phyloP scores from a whole-genome alignment of 1,140 invertebrate species.

The Halictus rubicundus region DNA sequence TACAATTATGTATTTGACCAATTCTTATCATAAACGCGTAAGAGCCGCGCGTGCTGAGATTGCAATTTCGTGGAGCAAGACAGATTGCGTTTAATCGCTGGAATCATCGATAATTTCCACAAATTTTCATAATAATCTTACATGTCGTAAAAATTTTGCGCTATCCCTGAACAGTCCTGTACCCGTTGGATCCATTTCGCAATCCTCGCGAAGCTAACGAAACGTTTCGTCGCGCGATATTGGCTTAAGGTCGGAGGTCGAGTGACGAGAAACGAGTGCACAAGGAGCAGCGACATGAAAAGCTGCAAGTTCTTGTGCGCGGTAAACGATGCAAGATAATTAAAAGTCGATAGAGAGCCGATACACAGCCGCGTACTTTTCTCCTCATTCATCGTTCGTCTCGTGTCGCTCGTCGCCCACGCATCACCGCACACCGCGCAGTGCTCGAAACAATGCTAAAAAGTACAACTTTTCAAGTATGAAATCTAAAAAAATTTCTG shows the following conservation, averaged over 20 bases:
- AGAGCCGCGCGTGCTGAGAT: too few relatives aligned
- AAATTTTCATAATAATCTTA: too few relatives aligned
- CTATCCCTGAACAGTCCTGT: not conserved
- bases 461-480: too few relatives aligned
- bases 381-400: conserved; percentile 12
- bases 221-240: not conserved
- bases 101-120: too few relatives aligned
- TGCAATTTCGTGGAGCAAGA: too few relatives aligned
- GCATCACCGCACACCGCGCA: too few relatives aligned
- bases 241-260: not conserved
- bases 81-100: too few relatives aligned
- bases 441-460: too few relatives aligned
- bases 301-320: conserved; percentile 30
- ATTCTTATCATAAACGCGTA: too few relatives aligned
- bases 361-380: conserved; percentile 40
- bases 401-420: not conserved
- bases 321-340: conserved; percentile 66
- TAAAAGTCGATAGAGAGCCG: conserved; percentile 70
- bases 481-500: too few relatives aligned
- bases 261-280: not conserved
- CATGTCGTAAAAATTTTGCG: not conserved
- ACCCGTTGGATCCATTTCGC: not conserved
- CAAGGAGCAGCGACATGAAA: not conserved
- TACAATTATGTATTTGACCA: too few relatives aligned
- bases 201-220: not conserved